Percentiles rank a stretch among this genome's conserved stretches.
Conservation (phyloP, 2,797 vertebrate species). For the Lophius americanus region DNA sequence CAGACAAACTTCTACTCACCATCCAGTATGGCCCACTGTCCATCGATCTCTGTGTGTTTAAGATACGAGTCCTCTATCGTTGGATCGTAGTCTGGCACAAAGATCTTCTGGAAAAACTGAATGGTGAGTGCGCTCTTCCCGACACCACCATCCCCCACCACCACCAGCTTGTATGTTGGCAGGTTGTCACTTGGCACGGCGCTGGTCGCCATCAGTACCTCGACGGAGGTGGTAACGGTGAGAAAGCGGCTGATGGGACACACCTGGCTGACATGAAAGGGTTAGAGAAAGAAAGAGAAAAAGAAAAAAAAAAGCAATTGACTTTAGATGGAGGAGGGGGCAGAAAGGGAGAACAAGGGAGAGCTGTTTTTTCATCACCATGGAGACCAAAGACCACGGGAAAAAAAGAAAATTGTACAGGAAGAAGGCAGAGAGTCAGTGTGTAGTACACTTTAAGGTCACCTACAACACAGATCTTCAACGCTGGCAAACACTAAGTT, state of each 20-base stretch:
- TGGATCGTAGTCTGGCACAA: conserved; percentile 98
- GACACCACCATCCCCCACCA: conserved; percentile 97
- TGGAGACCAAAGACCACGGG: conserved; percentile 48
- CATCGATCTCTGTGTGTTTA: conserved; percentile 98
- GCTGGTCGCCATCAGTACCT: conserved; percentile 91
- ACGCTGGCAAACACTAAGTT: conserved; percentile 4
- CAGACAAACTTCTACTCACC: conserved; percentile 78
- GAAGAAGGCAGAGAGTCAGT: conserved; percentile 5
- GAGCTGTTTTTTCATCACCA: conserved; percentile 59
- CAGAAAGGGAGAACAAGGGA: conserved; percentile 15
- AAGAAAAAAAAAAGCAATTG: background rate
- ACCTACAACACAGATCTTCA: conserved; percentile 2
- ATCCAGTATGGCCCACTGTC: conserved; percentile 97
- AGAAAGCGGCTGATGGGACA: conserved; percentile 51
- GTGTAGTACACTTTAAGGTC: conserved; percentile 1
- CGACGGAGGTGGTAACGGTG: conserved; percentile 42
- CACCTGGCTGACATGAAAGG: conserved; percentile 55
- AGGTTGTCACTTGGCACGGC: conserved; percentile 97
- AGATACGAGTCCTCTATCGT: conserved; percentile 99
- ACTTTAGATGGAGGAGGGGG: conserved; percentile 17
- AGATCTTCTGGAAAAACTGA: conserved; percentile 99
- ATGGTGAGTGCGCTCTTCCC: conserved; percentile 99
- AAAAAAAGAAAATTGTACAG: conserved; percentile 35
- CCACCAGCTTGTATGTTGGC: conserved; percentile 98
- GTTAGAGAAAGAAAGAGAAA: background rate